These are phyloP conservation scores for Trachelus troglodyta DNA, from an alignment of 2,888 invertebrate genomes.

Conservation along the genomic window DNA sequence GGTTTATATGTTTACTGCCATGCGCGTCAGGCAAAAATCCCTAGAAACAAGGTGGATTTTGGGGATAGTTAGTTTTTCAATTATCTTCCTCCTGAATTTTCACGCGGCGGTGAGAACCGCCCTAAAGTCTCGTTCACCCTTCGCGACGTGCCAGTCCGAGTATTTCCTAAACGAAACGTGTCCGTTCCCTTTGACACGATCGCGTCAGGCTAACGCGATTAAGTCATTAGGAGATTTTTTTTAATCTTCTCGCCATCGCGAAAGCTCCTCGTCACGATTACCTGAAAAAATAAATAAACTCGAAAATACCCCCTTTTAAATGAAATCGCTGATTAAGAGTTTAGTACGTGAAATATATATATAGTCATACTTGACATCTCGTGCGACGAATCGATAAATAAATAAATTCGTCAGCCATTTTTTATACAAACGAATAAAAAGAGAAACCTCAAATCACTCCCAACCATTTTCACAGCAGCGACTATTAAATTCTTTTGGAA, in stretches of 20 bases:
- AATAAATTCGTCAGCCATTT: background rate
- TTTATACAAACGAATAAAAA: constrained; percentile 22
- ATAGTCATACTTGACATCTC: background rate
- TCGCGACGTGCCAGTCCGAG: background rate
- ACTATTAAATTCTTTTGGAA: background rate
- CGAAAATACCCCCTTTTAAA: constrained; percentile 48
- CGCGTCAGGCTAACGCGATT: constrained; percentile 58
- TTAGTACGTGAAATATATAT: background rate
- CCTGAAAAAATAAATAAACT: constrained; percentile 61
- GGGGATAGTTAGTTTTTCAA: background rate
- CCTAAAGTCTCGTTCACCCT: background rate
- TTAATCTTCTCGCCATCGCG: constrained; percentile 52
- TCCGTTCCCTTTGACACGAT: constrained; percentile 55
- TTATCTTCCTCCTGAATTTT: background rate
- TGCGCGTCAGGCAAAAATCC: background rate
- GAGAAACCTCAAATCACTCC: background rate
- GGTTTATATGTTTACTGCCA: too few relatives aligned
- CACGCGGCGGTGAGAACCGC: background rate
- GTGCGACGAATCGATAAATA: background rate
- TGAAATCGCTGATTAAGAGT: constrained; percentile 63
- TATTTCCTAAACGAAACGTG: background rate
- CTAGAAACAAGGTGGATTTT: background rate
- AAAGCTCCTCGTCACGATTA: constrained; percentile 46
- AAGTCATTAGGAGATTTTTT: constrained; percentile 60
- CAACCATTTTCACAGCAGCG: background rate